phyloP scores from a whole-genome alignment of 2,888 invertebrate genomes.

The Tupiocoris notatus region DNA sequence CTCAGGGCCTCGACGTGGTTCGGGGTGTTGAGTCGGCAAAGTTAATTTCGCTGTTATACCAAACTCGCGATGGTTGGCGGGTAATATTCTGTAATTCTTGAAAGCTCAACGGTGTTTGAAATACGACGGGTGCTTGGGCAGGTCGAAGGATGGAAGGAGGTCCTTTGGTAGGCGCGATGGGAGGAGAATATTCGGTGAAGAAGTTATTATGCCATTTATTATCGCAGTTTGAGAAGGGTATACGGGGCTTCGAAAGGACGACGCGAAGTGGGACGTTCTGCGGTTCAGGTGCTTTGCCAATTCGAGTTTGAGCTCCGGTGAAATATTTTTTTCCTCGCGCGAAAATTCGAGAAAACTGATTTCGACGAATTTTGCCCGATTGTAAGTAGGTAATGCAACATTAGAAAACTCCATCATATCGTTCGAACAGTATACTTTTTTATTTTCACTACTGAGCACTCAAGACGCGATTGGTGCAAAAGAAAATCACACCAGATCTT shows the following conservation, averaged over 20 bases:
- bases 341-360: no score
- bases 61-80: not conserved
- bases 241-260: not conserved
- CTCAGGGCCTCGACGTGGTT: not conserved
- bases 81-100: slow-evolving; percentile 32
- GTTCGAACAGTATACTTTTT: no score
- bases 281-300: no score
- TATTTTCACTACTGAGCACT: no score
- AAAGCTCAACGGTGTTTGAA: slow-evolving; percentile 19
- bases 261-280: no score
- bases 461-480: no score
- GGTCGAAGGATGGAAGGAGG: not conserved
- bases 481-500: no score
- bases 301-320: no score
- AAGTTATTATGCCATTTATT: slow-evolving; percentile 33
- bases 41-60: slow-evolving; percentile 23
- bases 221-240: not conserved
- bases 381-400: no score
- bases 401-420: no score
- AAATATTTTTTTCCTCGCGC: no score
- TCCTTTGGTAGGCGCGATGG: not conserved
- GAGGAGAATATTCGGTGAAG: slow-evolving; percentile 1
- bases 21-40: not conserved
- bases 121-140: slow-evolving; percentile 4
- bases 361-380: no score